Percentiles rank a stretch among this genome's conserved stretches.
Conservation (phyloP, 2,113 vertebrate genomes). For the Odontophorus gujanensis region DNA sequence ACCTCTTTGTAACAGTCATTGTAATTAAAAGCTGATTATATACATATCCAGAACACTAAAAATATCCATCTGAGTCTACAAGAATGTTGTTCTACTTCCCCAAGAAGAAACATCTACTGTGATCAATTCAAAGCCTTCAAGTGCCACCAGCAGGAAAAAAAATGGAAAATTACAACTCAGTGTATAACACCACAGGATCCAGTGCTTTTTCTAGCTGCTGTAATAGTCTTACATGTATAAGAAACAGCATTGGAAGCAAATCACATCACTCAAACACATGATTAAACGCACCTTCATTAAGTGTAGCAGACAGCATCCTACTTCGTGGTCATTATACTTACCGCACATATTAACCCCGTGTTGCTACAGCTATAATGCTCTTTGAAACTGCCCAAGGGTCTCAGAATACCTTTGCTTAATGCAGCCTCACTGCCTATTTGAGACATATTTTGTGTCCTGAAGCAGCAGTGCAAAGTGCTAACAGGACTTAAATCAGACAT, state of each 20-base stretch:
- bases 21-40: not conserved
- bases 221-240: not conserved
- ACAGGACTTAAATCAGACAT: not conserved
- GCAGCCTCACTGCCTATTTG: not conserved
- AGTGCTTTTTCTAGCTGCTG: constrained; percentile 44
- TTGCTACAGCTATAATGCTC: not conserved
- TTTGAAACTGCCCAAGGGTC: not conserved
- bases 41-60: not conserved
- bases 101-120: constrained; percentile 24
- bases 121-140: constrained; percentile 44
- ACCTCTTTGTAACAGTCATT: not conserved
- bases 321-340: not conserved
- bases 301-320: not conserved
- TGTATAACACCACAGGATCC: not conserved
- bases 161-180: constrained; percentile 22
- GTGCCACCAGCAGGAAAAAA: constrained; percentile 41
- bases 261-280: not conserved
- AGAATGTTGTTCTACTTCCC: not conserved
- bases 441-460: not conserved
- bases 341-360: not conserved
- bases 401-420: not conserved
- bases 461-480: not conserved
- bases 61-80: not conserved
- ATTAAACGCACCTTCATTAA: not conserved
- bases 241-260: constrained; percentile 22